Conservation (phyloP, 1,140 invertebrate genomes). For the Eupristina koningsbergeri region DNA sequence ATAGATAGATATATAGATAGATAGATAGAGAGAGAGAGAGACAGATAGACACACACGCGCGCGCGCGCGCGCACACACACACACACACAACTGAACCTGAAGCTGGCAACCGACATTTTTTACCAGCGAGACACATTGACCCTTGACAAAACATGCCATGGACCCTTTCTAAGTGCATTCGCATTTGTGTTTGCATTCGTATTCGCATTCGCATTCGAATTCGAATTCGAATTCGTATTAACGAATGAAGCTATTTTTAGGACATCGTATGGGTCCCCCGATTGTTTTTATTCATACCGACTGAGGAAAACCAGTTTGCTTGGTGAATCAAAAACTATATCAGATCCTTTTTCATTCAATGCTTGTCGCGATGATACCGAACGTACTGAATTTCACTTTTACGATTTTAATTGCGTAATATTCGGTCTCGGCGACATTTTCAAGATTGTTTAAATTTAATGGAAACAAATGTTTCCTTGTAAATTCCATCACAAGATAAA, state of each 20-base stretch:
- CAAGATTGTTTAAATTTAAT: too few relatives aligned
- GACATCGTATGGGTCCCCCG: not conserved
- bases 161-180: not conserved
- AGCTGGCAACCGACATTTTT: constrained; percentile 48
- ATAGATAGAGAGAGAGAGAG: too few relatives aligned
- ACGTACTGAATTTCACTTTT: not conserved
- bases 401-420: constrained; percentile 35
- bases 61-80: too few relatives aligned
- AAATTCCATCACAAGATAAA: too few relatives aligned
- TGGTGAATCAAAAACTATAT: not conserved
- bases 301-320: constrained; percentile 31
- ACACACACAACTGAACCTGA: not conserved
- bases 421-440: not conserved
- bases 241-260: constrained; percentile 33
- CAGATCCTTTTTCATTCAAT: not conserved
- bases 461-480: too few relatives aligned
- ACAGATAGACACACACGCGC: too few relatives aligned
- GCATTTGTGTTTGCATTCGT: too few relatives aligned
- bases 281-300: constrained; percentile 28
- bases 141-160: not conserved
- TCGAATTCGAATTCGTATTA: too few relatives aligned
- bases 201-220: too few relatives aligned
- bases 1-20: too few relatives aligned
- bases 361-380: not conserved
- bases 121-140: constrained; percentile 48